Percentiles rank a stretch among this genome's conserved stretches.
phyloP scores from a whole-genome alignment of 2,888 invertebrate species.

The Isotomurus palustris region DNA sequence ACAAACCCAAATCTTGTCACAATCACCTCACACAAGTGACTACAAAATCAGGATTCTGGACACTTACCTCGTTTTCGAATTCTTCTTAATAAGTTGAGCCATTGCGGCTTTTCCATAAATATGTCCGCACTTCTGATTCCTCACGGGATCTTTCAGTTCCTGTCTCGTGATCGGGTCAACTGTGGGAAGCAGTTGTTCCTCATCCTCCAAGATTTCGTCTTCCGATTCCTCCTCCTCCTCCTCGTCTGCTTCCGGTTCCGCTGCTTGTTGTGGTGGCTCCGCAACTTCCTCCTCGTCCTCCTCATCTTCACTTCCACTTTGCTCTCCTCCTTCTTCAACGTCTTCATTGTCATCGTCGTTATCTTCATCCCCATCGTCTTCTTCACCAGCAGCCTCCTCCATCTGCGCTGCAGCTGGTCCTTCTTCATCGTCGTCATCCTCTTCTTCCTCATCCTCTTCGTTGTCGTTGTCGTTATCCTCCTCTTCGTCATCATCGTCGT shows the following conservation, averaged over 20 bases:
- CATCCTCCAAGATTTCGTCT: neutral
- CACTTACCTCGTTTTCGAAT: slow-evolving; percentile 1
- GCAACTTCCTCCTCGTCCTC: neutral
- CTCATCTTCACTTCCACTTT: neutral
- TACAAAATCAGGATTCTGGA: no score
- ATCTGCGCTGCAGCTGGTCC: neutral
- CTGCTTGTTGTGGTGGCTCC: neutral
- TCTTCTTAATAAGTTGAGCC: slow-evolving; percentile 16
- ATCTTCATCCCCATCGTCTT: neutral
- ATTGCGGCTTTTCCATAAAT: slow-evolving; percentile 33
- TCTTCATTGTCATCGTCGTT: neutral
- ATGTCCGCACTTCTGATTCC: slow-evolving; percentile 32
- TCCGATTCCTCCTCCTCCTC: slow-evolving; percentile 5
- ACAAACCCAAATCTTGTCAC: no score
- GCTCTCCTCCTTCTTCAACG: neutral
- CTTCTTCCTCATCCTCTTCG: neutral
- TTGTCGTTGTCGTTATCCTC: neutral
- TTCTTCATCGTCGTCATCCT: neutral
- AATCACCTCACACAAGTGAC: no score
- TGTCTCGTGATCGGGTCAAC: slow-evolving; percentile 20
- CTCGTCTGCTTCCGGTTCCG: neutral
- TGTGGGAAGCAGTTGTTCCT: slow-evolving; percentile 5
- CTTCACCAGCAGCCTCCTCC: neutral
- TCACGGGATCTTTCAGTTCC: slow-evolving; percentile 23
- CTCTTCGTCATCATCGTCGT: neutral